A percentile compares a stretch with the other conserved stretches of the same genome.
Evolutionary conservation across 2,113 vertebrate genomes (phyloP).

Genomic region (Ciconia maguari): DNA sequence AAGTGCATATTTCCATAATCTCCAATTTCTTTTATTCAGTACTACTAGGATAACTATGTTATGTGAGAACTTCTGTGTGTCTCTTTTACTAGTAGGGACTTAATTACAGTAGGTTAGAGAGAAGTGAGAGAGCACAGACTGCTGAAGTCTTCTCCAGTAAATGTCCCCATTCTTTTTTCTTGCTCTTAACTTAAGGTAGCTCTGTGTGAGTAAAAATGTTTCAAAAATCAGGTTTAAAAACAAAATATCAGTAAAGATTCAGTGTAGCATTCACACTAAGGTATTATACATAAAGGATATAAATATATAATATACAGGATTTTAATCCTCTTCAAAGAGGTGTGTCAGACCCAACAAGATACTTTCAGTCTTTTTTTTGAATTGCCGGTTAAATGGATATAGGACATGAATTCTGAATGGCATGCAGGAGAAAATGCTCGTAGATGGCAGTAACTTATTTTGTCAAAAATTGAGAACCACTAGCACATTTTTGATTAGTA

Average conservation of each 20-base stretch:
- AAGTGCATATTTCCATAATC: not conserved
- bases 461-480: not conserved
- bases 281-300: not conserved
- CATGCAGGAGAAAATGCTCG: not conserved
- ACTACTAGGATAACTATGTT: not conserved
- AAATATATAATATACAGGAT: not conserved
- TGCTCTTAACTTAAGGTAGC: not conserved
- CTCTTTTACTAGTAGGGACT: not conserved
- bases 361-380: not conserved
- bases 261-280: not conserved
- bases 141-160: not conserved
- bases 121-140: not conserved
- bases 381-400: not conserved
- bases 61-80: not conserved
- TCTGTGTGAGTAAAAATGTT: not conserved
- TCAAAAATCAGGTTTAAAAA: not conserved
- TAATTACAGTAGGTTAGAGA: not conserved
- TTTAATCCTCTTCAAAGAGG: not conserved
- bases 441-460: not conserved
- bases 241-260: not conserved
- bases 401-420: not conserved
- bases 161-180: not conserved
- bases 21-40: not conserved
- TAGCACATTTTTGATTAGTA: not conserved
- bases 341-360: not conserved